phyloP scores from a whole-genome alignment of 2,888 invertebrate genomes.

The Palloptera scutellata region DNA sequence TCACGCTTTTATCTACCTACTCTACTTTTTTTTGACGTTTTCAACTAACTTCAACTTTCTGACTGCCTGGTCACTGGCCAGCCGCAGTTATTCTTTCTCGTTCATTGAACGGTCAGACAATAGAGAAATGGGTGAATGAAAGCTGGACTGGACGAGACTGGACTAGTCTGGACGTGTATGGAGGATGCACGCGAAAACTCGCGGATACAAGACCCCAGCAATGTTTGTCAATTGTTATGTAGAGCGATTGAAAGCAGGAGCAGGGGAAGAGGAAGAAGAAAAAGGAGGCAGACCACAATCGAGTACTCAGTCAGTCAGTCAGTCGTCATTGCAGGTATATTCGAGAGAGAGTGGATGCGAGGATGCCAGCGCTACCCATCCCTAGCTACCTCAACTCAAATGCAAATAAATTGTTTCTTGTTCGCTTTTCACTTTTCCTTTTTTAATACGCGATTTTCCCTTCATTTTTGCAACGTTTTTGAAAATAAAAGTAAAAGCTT shows the following conservation, averaged over 20 bases:
- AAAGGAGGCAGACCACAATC: too few species aligned
- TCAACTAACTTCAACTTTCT: slow-evolving; percentile 59
- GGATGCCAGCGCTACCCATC: too few species aligned
- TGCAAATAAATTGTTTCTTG: background rate
- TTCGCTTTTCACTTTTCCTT: slow-evolving; percentile 13
- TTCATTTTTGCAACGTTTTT: slow-evolving; percentile 18
- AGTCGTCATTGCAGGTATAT: too few species aligned
- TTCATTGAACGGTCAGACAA: slow-evolving; percentile 30
- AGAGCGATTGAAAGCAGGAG: background rate
- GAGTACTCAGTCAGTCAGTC: background rate
- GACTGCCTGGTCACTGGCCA: slow-evolving; percentile 63
- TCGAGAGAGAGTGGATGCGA: too few species aligned
- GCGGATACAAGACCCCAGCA: background rate
- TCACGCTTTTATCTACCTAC: too few species aligned
- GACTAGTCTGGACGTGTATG: slow-evolving; percentile 1
- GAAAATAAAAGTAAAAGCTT: slow-evolving; percentile 32
- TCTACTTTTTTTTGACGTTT: slow-evolving; percentile 9
- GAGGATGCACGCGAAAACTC: background rate
- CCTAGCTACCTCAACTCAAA: too few species aligned
- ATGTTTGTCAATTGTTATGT: background rate
- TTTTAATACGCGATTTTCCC: background rate
- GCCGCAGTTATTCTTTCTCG: slow-evolving; percentile 41
- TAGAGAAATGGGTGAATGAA: background rate
- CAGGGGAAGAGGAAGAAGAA: too few species aligned
- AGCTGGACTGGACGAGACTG: background rate